Base-by-base conservation (phyloP, 2,888 invertebrate species). In the Drosophila nr. medialis region DNA sequence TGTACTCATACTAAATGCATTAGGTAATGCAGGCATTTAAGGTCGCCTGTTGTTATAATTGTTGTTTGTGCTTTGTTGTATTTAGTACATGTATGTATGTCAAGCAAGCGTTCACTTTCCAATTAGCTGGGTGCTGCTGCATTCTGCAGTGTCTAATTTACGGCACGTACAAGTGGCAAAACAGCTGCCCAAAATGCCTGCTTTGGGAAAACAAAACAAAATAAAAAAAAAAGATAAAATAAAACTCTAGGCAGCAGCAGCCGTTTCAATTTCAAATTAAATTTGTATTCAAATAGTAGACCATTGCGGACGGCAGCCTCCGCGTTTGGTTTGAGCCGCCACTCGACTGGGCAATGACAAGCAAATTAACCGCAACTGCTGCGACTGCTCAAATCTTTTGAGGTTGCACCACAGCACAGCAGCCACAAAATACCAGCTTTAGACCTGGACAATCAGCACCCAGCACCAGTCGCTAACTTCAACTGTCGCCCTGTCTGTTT, bases 341-440 rank as follows among this genome's bases (percentile, higher is more conserved):
- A 79, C 80, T 86, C 88, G 89, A 83, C 90, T 83, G 81, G 77
- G 90, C 90, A 90, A 88, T 86, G 90, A 86, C 85, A 86, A 86
- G 86, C 86, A 90, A 87, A 87, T 87, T 87, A 87, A 90, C 86
- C 89, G 67, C 86, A 86, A 86, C 87, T 84, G 87, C 81, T 75
- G 77, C 78, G 64, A 67, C 63, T 45, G 63, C 75, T 72, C 58
- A 68, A 71, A 72, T 72, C 74, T 80, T 40, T 40, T 40, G 64
- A 75, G 72, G 81, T 89, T 87, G 90, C 88, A 89, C 83, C 90
- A 86, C 64, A 75, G 24, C 45, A 38, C 38, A 32, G 15, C 55
- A 40, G n/a, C 34, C 51, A 18, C 42, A 69, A 68, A 64, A 51
- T n/a, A 58, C 13, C 75, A 56, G 62, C 62, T 64, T 27, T 53